Evolutionary conservation across 2,113 vertebrate genomes (phyloP), one percentile per base, ranked within the genome.

Genomic region (Arvicanthis niloticus): DNA sequence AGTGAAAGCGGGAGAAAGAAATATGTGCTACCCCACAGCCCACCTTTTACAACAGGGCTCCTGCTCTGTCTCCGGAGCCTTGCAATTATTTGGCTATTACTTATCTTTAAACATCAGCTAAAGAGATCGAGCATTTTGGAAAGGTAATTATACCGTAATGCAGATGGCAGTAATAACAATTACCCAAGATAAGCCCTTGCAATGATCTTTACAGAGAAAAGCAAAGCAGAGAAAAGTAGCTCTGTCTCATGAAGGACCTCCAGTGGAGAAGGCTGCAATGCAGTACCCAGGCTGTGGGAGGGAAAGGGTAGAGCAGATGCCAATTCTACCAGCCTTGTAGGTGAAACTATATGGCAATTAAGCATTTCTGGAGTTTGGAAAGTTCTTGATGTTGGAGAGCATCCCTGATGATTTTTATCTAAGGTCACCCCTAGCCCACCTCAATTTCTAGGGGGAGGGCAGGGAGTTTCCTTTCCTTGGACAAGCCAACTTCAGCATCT

Each of bases 61-160:
- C 58, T 97, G 88, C 89, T 98, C 96, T 96, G 92, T 91, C 97
- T 96, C 94, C 93, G 65, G 97, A 97, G 98, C 96, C 97, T 98
- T 93, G 96, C 97, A 98, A 98, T 98, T 97, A 98, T 97, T 98
- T 98, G 97, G 97, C 98, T 97, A 98, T 98, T 98, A 98, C 98
- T 98, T 98, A 98, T 97, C 98, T 98, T 99, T 98, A 98, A 98
- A 98, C 97, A 97, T 98, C 98, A 98, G 97, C 96, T 97, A 98
- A 98, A 98, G 97, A 98, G 97, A 98, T 98, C 86, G 95, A 98
- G 97, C 96, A 95, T 98, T 98, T 98, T 97, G 98, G 98, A 98
- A 98, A 98, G 98, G 98, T 98, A 98, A 98, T 99, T 98, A 98
- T 98, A 98, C 97, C 91, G 48, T 98, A 98, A 99, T 98, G 98